Evolutionary conservation across 2,113 vertebrate genomes (phyloP).

Genomic region (Beaufortia kweichowensis): DNA sequence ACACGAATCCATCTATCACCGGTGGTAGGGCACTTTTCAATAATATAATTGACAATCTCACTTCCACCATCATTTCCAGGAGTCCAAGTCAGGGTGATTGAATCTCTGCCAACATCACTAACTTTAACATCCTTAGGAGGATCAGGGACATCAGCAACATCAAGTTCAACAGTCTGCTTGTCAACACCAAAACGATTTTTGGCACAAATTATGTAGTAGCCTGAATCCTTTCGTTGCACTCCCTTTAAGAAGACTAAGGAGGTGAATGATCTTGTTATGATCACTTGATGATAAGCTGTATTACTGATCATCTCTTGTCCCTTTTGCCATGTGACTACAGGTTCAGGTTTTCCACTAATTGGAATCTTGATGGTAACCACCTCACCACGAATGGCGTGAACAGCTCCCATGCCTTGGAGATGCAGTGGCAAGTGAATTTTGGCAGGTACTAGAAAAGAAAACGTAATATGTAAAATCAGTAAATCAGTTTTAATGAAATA

Average conservation of each 20-base stretch:
- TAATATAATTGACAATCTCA: slow-evolving; percentile 85
- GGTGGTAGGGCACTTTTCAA: slow-evolving; percentile 94
- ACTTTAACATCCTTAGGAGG: slow-evolving; percentile 88
- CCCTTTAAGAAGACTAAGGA: slow-evolving; percentile 95
- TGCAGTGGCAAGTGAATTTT: slow-evolving; percentile 93
- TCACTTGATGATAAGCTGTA: slow-evolving; percentile 92
- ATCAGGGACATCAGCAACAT: slow-evolving; percentile 94
- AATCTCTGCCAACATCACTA: slow-evolving; percentile 87
- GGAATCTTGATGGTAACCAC: slow-evolving; percentile 95
- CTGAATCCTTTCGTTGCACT: slow-evolving; percentile 90
- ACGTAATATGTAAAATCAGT: slow-evolving; percentile 11
- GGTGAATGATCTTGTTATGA: slow-evolving; percentile 95
- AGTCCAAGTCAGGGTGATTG: slow-evolving; percentile 91
- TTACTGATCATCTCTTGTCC: slow-evolving; percentile 96
- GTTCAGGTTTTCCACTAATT: slow-evolving; percentile 93
- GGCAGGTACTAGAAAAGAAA: slow-evolving; percentile 88
- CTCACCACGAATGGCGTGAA: slow-evolving; percentile 90
- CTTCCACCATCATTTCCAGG: slow-evolving; percentile 93
- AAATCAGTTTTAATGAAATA: too few species aligned
- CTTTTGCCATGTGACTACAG: slow-evolving; percentile 96
- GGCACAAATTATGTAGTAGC: slow-evolving; percentile 94
- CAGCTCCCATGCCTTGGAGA: slow-evolving; percentile 97
- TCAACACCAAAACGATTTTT: slow-evolving; percentile 97
- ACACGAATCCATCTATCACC: slow-evolving; percentile 95
- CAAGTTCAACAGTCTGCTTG: slow-evolving; percentile 96